Conservation (phyloP, 1,140 invertebrate genomes). For the Magallana gigas region DNA sequence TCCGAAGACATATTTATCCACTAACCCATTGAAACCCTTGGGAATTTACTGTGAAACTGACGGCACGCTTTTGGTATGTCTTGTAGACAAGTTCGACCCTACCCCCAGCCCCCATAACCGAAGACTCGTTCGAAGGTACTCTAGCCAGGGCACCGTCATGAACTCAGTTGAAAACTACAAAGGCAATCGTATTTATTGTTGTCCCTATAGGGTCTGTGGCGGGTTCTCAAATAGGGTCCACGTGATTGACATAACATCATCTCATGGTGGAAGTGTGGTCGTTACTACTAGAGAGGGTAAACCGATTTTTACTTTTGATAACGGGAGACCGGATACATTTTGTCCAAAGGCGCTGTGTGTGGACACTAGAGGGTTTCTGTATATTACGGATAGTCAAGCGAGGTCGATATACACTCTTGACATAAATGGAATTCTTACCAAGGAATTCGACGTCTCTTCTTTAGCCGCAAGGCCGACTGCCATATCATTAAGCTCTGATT, state of each 20-base stretch:
- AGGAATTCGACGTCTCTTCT: background rate
- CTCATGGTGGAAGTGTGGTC: background rate
- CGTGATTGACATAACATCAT: background rate
- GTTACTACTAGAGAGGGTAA: background rate
- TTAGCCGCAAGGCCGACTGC: background rate
- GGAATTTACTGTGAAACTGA: slow-evolving; percentile 33
- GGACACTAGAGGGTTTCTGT: background rate
- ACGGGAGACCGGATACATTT: background rate
- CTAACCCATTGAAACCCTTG: slow-evolving; percentile 34
- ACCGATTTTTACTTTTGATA: background rate
- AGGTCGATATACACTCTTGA: background rate
- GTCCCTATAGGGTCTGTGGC: background rate
- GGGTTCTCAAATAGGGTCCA: background rate
- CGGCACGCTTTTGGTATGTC: slow-evolving; percentile 34
- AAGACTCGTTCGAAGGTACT: slow-evolving; percentile 25
- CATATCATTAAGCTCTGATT: background rate
- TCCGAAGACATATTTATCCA: background rate
- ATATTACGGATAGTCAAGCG: background rate
- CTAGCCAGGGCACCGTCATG: background rate
- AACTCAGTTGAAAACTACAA: background rate
- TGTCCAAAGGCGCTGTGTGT: background rate
- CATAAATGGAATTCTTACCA: background rate
- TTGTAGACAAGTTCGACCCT: slow-evolving; percentile 40
- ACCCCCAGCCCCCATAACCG: slow-evolving; percentile 7
- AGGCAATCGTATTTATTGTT: background rate